A percentile compares a stretch with the other conserved stretches of the same genome.
Conservation (phyloP, 2,113 vertebrate species). For the Festucalex cinctus region DNA sequence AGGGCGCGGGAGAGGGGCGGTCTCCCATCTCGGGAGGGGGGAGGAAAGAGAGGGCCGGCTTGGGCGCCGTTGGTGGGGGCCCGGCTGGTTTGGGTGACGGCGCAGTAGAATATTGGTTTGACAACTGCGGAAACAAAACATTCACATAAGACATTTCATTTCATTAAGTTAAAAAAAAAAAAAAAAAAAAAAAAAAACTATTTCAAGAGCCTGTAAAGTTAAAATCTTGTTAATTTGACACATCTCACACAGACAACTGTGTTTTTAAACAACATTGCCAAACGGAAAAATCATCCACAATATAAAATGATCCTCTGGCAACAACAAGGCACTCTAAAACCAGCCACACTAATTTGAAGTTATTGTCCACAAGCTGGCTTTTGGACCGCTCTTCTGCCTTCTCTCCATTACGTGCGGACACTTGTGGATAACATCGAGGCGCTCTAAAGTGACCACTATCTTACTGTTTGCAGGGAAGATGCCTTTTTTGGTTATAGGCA, state of each 20-base stretch:
- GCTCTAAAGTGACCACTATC: no score
- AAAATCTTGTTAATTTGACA: no score
- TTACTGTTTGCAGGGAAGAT: no score
- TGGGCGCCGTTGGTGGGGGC: slow-evolving; percentile 73
- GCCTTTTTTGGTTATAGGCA: no score
- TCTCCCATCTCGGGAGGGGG: slow-evolving; percentile 76
- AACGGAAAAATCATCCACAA: not conserved
- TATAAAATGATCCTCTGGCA: no score
- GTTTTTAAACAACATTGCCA: not conserved
- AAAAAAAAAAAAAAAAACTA: not conserved
- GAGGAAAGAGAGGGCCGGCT: slow-evolving; percentile 75
- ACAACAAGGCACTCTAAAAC: no score
- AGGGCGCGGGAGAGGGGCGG: slow-evolving; percentile 73
- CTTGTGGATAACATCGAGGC: no score
- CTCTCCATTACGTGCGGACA: no score
- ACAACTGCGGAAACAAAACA: slow-evolving; percentile 49
- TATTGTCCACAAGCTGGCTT: no score
- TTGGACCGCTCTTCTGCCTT: no score
- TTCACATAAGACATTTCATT: slow-evolving; percentile 1
- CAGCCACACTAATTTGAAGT: no score
- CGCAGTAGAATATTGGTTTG: slow-evolving; percentile 60
- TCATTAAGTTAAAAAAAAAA: not conserved
- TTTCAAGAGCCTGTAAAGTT: slow-evolving; percentile 4
- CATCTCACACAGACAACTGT: no score
- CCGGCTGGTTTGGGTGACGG: slow-evolving; percentile 62